A percentile compares a stretch with the other conserved stretches of the same genome.
Conservation (phyloP, 2,888 invertebrate genomes). For the Hartigia nigra region DNA sequence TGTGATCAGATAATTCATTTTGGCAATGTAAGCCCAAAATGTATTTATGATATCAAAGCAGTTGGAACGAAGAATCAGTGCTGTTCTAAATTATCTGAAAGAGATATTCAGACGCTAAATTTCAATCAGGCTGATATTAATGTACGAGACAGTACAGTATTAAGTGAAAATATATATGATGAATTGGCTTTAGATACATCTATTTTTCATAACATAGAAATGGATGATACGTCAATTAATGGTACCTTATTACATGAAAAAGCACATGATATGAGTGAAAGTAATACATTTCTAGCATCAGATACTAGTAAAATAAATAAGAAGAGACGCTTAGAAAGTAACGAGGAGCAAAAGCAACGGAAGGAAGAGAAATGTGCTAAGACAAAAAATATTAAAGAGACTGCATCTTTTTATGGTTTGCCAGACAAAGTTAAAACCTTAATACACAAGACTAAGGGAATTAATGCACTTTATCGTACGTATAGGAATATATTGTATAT, state of each 20-base stretch:
- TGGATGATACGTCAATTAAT: not conserved
- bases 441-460: constrained; percentile 81
- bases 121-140: not conserved
- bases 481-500: constrained; percentile 28
- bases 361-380: not conserved
- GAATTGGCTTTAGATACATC: not conserved
- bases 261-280: not conserved
- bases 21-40: constrained; percentile 13
- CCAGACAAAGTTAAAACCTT: constrained; percentile 77
- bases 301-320: not conserved
- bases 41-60: constrained; percentile 20
- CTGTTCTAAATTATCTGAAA: not conserved
- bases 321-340: not conserved
- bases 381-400: constrained; percentile 20
- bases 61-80: not conserved
- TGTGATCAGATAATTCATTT: not conserved
- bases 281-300: not conserved
- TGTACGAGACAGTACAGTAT: not conserved
- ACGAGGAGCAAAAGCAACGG: constrained; percentile 13
- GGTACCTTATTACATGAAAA: not conserved
- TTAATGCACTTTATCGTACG: constrained; percentile 84
- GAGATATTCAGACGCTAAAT: not conserved
- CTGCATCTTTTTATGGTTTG: constrained; percentile 81
- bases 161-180: not conserved
- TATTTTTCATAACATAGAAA: not conserved